Evolutionary conservation across 2,797 vertebrate species (phyloP), one percentile per base, ranked within the genome.

Genomic region (Ceyx erithaca): DNA sequence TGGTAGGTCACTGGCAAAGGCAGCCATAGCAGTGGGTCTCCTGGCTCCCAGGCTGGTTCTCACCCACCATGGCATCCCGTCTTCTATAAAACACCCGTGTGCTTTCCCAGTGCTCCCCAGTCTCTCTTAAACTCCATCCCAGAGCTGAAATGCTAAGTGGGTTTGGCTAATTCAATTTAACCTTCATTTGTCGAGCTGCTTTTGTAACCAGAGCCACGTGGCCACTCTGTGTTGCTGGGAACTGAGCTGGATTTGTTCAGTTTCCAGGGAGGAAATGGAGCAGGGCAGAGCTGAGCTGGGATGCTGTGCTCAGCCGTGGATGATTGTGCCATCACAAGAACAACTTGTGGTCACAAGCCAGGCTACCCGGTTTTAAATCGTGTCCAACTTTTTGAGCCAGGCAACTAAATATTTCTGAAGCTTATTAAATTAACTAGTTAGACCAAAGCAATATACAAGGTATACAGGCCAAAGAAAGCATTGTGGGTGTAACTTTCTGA

Each of bases 381-480:
- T 41, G 33, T 43, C 81, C 70, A 63, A 46, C n/a, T 58, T 41
- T 35, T 54, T 30, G 9, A 89, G 57, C 33, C 77, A 84, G 70
- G 88, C 88, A 91, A 20, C 51, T 41, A 58, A 87, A 80, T 58
- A 66, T 67, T 85, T 87, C 80, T 87, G 76, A 72, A 87, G 57
- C 77, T 72, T 87, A 82, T 92, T 95, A 90, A 92, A 89, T 89
- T 87, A 95, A 85, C 76, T 81, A 73, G 57, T 85, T 91, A 94
- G 82, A 85, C 59, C 59, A n/a, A 94, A 87, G 89, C 76, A 84
- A 64, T 62, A 45, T 8, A 55, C 57, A 30, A 57, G 14, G 45
- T 58, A 16, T 35, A 28, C 10, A 35, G 57, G 95, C 96, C 96
- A 97, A 97, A 95, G 87, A 91, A 95, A 96, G 93, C 92, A 96